phyloP scores from a whole-genome alignment of 2,113 vertebrate species.

The Lamprologus speciosus region DNA sequence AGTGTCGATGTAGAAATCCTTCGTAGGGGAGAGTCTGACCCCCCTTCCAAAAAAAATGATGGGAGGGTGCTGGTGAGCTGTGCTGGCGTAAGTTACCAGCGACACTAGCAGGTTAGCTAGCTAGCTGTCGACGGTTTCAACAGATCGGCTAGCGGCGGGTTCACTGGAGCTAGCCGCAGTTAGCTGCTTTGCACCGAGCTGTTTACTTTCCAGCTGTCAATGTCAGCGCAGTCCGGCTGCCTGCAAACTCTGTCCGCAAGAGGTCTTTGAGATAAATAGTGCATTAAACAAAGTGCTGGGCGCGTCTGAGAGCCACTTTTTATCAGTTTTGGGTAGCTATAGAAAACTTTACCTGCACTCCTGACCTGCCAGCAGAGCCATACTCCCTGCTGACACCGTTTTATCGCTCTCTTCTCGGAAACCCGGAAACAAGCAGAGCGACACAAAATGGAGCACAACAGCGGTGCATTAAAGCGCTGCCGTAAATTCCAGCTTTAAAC shows the following conservation, averaged over 20 bases:
- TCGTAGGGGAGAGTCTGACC: background rate
- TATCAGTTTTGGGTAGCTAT: background rate
- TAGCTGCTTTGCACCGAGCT: slow-evolving; percentile 35
- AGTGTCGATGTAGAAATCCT: background rate
- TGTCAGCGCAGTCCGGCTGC: slow-evolving; percentile 7
- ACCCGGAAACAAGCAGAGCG: slow-evolving; percentile 60
- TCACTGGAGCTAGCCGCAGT: background rate
- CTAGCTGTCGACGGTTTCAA: background rate
- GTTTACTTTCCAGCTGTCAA: slow-evolving; percentile 62
- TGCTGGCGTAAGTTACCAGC: background rate
- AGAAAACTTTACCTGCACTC: slow-evolving; percentile 36
- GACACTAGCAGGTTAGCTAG: background rate
- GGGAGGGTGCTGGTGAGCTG: background rate
- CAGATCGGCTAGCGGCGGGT: background rate
- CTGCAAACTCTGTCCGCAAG: background rate
- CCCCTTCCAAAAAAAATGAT: background rate
- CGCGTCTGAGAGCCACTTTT: background rate
- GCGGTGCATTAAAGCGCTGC: slow-evolving; percentile 4
- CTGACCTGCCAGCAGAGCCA: slow-evolving; percentile 23
- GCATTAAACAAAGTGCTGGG: background rate
- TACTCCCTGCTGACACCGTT: slow-evolving; percentile 24
- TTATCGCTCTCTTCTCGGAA: slow-evolving; percentile 44
- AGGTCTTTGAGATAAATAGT: background rate
- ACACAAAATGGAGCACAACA: slow-evolving; percentile 69
- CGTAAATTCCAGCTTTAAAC: background rate